Evolutionary conservation across 2,888 invertebrate species (phyloP).

Genomic region (Emmelina monodactyla): DNA sequence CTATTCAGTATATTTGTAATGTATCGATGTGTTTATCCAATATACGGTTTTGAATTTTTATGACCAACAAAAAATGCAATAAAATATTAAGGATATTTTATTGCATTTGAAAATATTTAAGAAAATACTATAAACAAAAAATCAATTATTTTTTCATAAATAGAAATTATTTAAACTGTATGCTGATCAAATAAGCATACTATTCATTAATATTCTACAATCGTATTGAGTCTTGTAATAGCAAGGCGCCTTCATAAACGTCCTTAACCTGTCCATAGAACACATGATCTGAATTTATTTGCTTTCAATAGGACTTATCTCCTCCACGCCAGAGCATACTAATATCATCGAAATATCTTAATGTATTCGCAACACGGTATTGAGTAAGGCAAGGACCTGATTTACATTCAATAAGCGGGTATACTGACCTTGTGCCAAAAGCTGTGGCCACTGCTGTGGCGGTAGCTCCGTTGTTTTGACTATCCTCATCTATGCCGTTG

Average conservation of each 20-base stretch:
- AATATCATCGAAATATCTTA: conserved; percentile 18
- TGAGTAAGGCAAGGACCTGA: conserved; percentile 13
- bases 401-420: conserved; percentile 22
- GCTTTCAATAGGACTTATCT: background rate
- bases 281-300: background rate
- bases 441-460: conserved; percentile 52
- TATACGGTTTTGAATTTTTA: background rate
- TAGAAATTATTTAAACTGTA: too few relatives aligned
- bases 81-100: too few relatives aligned
- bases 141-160: too few relatives aligned
- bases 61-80: too few relatives aligned
- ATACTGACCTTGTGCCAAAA: conserved; percentile 48
- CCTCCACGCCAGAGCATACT: background rate
- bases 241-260: background rate
- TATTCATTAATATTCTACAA: too few relatives aligned
- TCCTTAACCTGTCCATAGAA: background rate
- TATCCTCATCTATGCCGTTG: conserved; percentile 38
- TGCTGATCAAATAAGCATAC: too few relatives aligned
- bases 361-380: conserved; percentile 15
- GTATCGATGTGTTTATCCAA: background rate
- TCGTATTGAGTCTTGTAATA: conserved; percentile 6
- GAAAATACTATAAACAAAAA: too few relatives aligned
- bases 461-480: conserved; percentile 27
- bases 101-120: too few relatives aligned
- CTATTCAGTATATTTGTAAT: background rate